These are phyloP conservation scores for Melieria crassipennis DNA, from an alignment of 2,888 invertebrate species.

Conservation along the genomic window DNA sequence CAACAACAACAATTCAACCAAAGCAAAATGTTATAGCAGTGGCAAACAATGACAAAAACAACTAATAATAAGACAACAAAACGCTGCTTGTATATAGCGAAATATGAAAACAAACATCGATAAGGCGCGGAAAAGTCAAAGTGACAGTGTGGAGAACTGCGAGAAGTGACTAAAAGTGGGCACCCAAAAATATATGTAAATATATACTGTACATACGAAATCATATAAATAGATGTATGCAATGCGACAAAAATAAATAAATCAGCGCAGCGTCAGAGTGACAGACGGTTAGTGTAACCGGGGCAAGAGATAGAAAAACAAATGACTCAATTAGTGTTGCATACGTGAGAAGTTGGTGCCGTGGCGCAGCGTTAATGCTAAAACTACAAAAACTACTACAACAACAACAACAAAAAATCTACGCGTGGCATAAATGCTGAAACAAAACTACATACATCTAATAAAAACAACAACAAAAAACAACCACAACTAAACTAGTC, in stretches of 20 bases:
- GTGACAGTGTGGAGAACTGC: neutral
- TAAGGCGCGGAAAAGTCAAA: neutral
- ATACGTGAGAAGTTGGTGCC: neutral
- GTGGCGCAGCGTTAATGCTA: neutral
- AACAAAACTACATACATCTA: too few relatives aligned
- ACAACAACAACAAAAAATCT: too few relatives aligned
- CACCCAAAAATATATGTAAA: too few relatives aligned
- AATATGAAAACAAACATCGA: neutral
- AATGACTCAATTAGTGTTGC: constrained; percentile 28
- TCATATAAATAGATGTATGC: too few relatives aligned
- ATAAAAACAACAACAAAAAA: too few relatives aligned
- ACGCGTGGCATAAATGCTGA: too few relatives aligned
- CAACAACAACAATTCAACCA: constrained; percentile 11
- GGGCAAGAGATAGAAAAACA: constrained; percentile 23
- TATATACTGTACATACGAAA: too few relatives aligned
- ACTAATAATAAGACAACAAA: neutral
- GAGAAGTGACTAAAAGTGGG: neutral
- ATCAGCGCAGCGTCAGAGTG: too few relatives aligned
- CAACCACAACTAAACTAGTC: too few relatives aligned
- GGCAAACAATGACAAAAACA: constrained; percentile 17
- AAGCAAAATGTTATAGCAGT: neutral
- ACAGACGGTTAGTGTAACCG: neutral
- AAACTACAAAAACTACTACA: too few relatives aligned
- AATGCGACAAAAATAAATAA: too few relatives aligned
- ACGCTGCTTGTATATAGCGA: too few relatives aligned